These are phyloP conservation scores for Capitulum mitella DNA, from an alignment of 2,888 invertebrate species.

Conservation along the genomic window DNA sequence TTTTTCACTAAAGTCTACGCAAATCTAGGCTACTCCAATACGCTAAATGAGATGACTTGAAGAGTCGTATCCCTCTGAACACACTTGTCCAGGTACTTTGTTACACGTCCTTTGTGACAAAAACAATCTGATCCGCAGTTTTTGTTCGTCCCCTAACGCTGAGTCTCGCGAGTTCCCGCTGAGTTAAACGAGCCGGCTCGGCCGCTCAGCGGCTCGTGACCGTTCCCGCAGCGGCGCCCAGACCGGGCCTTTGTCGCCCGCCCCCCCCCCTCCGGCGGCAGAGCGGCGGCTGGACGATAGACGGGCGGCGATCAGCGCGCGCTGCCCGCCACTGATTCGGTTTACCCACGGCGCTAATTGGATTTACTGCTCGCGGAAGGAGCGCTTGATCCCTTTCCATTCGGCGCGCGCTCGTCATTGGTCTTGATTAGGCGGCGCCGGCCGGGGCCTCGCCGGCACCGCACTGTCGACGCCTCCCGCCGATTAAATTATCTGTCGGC, in stretches of 20 bases:
- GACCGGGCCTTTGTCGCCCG: background rate
- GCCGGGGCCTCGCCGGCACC: background rate
- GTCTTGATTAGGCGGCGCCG: background rate
- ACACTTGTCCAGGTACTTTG: too few species aligned
- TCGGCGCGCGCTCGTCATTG: background rate
- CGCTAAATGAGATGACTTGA: too few species aligned
- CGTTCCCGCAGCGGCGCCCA: background rate
- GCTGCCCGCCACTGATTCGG: background rate
- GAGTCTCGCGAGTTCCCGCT: background rate
- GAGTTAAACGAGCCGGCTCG: background rate
- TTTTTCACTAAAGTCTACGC: too few species aligned
- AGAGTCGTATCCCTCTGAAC: too few species aligned
- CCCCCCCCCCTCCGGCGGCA: background rate
- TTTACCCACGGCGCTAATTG: conserved; percentile 7
- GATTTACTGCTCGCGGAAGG: background rate
- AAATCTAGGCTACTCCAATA: too few species aligned
- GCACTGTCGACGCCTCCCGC: background rate
- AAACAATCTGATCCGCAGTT: too few species aligned
- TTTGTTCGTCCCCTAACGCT: too few species aligned
- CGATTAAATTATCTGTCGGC: conserved; percentile 12
- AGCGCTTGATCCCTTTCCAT: background rate
- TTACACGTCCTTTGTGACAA: too few species aligned
- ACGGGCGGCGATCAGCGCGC: background rate
- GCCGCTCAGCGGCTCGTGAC: background rate
- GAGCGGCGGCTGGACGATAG: background rate